Base-by-base conservation (phyloP, 92 coral and sea anemone genomes). In the Phenganax marumi region DNA sequence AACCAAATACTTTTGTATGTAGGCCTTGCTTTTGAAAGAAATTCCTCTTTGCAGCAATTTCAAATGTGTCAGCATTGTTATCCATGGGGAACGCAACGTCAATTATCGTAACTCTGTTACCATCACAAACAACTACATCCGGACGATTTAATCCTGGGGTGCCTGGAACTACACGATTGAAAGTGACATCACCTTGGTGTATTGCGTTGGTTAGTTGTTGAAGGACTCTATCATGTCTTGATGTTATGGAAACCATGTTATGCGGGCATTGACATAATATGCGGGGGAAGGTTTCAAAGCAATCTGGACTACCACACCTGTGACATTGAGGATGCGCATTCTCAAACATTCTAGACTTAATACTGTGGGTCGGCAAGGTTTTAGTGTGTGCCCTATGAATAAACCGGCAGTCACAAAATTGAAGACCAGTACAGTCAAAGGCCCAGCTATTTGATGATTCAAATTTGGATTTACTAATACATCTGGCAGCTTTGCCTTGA, bases 321-420 rank as follows among this genome's bases (percentile, higher is more conserved):
- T 76, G 74, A 33, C 84, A 80, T 1, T 23, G 18, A 2, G 84
- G 73, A 5, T 21, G 12, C 8, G 23, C n/a, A 8, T 25, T 48
- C 17, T 75, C 64, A 23, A 56, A 80, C 19, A n/a, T n/a, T n/a
- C 84, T 33, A 19, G 62, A 54, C 52, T 80, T 80, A 91, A 79
- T 70, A 84, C 84, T 70, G 84, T 89, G 50, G 22, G 50, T 49
- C 70, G 77, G 70, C 22, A 83, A 24, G 55, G 75, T 21, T 87
- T 78, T 50, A 79, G 87, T 69, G 57, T 77, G 12, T 79, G 89
- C 17, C 57, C 85, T 62, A 87, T 85, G 72, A 88, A 85, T 52
- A 80, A 80, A 80, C 0, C 84, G 50, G 75, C 84, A 80, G 73
- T 80, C 84, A 21, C 74, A 64, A 23, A 80, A 80, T 12, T 76